These are phyloP conservation scores for Cynoglossus semilaevis DNA, from an alignment of 2,113 vertebrate species.

Conservation along the genomic window DNA sequence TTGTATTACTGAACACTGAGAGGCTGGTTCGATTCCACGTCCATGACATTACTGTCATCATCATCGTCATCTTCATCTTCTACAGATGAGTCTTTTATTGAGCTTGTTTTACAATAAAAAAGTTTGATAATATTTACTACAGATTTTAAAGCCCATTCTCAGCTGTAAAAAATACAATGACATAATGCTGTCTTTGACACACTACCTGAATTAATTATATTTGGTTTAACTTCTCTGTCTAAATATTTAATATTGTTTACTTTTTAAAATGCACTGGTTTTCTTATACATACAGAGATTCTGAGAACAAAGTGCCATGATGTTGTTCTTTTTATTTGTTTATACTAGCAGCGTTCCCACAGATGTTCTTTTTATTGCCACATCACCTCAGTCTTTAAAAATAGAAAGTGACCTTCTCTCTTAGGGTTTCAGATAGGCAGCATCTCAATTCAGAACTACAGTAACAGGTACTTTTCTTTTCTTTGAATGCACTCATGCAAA, in stretches of 20 bases:
- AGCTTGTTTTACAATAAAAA: no score
- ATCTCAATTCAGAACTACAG: not conserved
- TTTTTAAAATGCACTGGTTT: no score
- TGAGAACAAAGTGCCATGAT: no score
- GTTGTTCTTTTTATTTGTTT: not conserved
- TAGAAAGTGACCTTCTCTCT: not conserved
- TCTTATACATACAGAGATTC: no score
- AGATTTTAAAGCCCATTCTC: no score
- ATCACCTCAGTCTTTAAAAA: conserved; percentile 1
- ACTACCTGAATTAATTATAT: no score
- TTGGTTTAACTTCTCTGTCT: no score
- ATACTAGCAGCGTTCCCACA: not conserved
- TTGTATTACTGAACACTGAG: conserved; percentile 11
- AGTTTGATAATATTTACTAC: no score
- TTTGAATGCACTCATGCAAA: conserved; percentile 8
- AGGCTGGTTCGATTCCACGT: conserved; percentile 27
- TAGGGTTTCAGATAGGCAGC: conserved; percentile 3
- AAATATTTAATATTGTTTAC: no score
- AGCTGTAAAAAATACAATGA: no score
- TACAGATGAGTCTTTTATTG: not conserved
- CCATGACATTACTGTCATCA: conserved; percentile 7
- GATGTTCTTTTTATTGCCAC: not conserved
- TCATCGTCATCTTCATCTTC: not conserved
- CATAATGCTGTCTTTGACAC: no score
- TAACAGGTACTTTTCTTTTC: conserved; percentile 1